Evolutionary conservation across 2,113 vertebrate species (phyloP), one percentile per base, ranked within the genome.

Genomic region (Halichoerus grypus): DNA sequence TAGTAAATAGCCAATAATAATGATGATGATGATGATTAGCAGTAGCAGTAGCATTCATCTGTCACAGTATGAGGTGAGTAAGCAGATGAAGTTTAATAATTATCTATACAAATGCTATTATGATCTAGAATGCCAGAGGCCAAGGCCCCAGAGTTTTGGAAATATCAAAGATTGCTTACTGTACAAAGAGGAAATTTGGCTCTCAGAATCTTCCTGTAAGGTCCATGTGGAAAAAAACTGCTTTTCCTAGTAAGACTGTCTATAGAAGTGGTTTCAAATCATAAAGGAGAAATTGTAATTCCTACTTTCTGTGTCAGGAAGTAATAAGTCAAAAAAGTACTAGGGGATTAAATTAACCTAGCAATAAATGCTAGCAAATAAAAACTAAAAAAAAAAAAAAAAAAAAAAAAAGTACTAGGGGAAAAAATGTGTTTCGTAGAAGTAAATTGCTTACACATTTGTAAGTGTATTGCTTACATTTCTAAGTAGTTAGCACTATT

Each of bases 101-200:
- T 96, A 88, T 96, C 74, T 72, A 76, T 81, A 95, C 63, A 83
- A 94, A 95, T n/a, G 88, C 69, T 80, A 16, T 42, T 36, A 51
- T 42, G 16, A 51, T 61, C 28, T 95, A 81, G 72, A 61, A 86
- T 90, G 71, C 65, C 65, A 91, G 9, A 92, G 55, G 33, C 79
- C 36, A 53, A 28, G 28, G 42, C 80, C 82, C 63, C 46, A 91
- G 63, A 18, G 65, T 39, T 95, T 80, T 88, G 63, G 59, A 77
- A 76, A 49, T 76, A 51, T 61, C 74, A 65, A 90, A 83, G 69
- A 96, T n/a, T 87, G 79, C 69, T 96, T 84, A 65, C 22, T 24
- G 14, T 42, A 19, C 67, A 76, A 55, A 80, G 74, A 92, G 61
- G 26, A 92, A 94, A 83, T 59, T 39, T 79, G 53, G 12, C 11